Conservation (phyloP, 2,797 vertebrate genomes). For the Allobates femoralis region DNA sequence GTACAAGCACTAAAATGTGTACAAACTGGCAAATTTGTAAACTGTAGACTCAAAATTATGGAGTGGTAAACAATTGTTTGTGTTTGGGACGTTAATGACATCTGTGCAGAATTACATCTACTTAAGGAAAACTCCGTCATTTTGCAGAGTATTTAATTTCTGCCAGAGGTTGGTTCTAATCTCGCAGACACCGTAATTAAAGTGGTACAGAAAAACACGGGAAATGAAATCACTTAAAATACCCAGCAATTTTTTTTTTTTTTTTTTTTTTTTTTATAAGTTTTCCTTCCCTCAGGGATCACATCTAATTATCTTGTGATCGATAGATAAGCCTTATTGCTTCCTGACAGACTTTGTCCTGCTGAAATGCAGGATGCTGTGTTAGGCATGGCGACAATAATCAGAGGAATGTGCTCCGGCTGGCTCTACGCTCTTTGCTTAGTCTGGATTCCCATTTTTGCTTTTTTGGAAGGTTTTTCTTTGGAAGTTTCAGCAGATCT, state of each 20-base stretch:
- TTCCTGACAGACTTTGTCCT: conserved; percentile 26
- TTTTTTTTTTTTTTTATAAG: conserved; percentile 19
- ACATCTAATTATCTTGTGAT: conserved; percentile 49
- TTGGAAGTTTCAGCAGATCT: not conserved
- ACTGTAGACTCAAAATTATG: not conserved
- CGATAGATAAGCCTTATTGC: conserved; percentile 29
- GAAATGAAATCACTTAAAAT: conserved; percentile 59
- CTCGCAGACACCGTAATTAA: conserved; percentile 38
- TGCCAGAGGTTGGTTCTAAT: conserved; percentile 17
- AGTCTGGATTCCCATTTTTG: not conserved
- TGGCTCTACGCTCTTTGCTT: not conserved
- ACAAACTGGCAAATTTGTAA: not conserved
- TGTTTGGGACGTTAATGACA: not conserved
- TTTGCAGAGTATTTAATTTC: conserved; percentile 25
- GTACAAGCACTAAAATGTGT: not conserved
- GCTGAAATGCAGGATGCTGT: conserved; percentile 29
- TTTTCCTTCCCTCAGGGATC: conserved; percentile 23
- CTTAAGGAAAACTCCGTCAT: conserved; percentile 4
- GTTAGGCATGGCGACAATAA: not conserved
- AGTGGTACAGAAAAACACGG: conserved; percentile 32
- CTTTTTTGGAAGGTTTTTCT: not conserved
- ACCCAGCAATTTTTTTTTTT: conserved; percentile 24
- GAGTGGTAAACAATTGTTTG: not conserved
- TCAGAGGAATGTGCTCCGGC: not conserved
- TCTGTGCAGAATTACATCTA: conserved; percentile 14